A percentile compares a stretch with the other conserved stretches of the same genome.
These are phyloP conservation scores for Hyperoplus lanceolatus DNA, from an alignment of 2,797 vertebrate genomes.

Conservation along the genomic window DNA sequence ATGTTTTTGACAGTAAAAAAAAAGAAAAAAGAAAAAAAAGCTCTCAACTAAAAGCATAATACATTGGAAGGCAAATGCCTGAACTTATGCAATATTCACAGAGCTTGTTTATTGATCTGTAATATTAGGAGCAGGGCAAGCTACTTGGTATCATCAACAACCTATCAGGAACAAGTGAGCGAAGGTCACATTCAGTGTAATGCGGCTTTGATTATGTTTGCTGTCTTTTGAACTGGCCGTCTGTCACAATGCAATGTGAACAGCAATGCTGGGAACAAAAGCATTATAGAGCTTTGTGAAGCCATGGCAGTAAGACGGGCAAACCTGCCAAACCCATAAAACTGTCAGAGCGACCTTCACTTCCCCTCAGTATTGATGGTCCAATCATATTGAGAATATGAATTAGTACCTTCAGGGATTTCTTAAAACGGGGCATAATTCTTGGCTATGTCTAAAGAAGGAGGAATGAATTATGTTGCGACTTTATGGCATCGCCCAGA, in stretches of 20 bases:
- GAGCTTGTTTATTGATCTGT: slow-evolving; percentile 40
- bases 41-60: background rate
- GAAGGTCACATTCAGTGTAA: slow-evolving; percentile 57
- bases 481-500: slow-evolving; percentile 57
- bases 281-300: slow-evolving; percentile 51
- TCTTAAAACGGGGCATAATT: slow-evolving; percentile 77
- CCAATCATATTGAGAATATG: slow-evolving; percentile 82
- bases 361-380: slow-evolving; percentile 81
- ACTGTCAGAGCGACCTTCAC: slow-evolving; percentile 82
- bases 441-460: slow-evolving; percentile 74
- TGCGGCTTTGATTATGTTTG: slow-evolving; percentile 68
- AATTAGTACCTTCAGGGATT: slow-evolving; percentile 80
- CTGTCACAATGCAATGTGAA: slow-evolving; percentile 62
- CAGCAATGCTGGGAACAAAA: slow-evolving; percentile 41
- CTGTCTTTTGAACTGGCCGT: slow-evolving; percentile 54
- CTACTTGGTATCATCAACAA: slow-evolving; percentile 43
- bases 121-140: slow-evolving; percentile 25
- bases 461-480: slow-evolving; percentile 72
- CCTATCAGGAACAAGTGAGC: slow-evolving; percentile 17
- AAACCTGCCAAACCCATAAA: slow-evolving; percentile 68
- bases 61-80: background rate
- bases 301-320: slow-evolving; percentile 45
- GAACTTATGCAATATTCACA: slow-evolving; percentile 24
- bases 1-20: slow-evolving; percentile 24
- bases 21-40: slow-evolving; percentile 3